Percentiles rank a stretch among this genome's conserved stretches.
Conservation (phyloP, 2,888 invertebrate species). For the Drosophila paranaensis region DNA sequence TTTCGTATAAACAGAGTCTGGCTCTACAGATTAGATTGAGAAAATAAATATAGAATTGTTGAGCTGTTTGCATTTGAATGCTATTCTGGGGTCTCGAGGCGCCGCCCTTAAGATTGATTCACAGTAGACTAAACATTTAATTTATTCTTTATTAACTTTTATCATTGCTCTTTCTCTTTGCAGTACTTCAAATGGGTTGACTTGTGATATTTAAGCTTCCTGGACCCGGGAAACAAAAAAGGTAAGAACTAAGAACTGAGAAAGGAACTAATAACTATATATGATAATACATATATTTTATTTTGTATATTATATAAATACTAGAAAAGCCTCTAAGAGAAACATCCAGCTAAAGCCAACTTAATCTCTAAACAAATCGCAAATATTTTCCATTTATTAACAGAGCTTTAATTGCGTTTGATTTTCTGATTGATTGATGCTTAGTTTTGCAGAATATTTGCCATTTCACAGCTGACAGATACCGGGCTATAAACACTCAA, state of each 20-base stretch:
- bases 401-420: slow-evolving; percentile 30
- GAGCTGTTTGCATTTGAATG: slow-evolving; percentile 1
- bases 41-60: slow-evolving; percentile 38
- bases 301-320: background rate
- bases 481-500: slow-evolving; percentile 16
- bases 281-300: background rate
- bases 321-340: background rate
- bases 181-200: slow-evolving; percentile 85
- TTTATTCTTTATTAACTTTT: background rate
- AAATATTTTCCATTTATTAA: slow-evolving; percentile 10
- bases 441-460: slow-evolving; percentile 24
- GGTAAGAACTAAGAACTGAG: slow-evolving; percentile 64
- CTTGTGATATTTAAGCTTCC: slow-evolving; percentile 83
- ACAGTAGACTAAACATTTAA: slow-evolving; percentile 22
- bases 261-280: background rate
- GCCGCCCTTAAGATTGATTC: slow-evolving; percentile 9
- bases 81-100: slow-evolving; percentile 17
- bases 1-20: slow-evolving; percentile 26
- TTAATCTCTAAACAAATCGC: background rate
- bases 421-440: slow-evolving; percentile 56
- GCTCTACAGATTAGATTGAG: slow-evolving; percentile 16
- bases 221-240: slow-evolving; percentile 85
- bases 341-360: background rate
- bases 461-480: slow-evolving; percentile 32
- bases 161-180: slow-evolving; percentile 49